phyloP scores from a whole-genome alignment of 2,797 vertebrate species.

The Gymnopithys bicolor region DNA sequence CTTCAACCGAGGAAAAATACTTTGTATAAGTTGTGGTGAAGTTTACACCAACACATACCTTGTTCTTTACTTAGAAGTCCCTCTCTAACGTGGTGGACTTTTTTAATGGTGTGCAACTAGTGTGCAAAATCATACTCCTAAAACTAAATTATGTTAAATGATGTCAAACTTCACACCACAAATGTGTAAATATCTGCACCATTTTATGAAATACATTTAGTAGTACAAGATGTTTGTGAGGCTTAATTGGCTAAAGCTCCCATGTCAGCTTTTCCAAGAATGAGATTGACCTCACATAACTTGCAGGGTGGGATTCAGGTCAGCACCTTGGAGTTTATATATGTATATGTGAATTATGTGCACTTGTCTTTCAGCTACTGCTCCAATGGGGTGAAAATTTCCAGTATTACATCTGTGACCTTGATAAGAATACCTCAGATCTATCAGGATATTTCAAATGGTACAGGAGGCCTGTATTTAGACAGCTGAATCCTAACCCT shows the following conservation, averaged over 20 bases:
- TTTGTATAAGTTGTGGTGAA: not conserved
- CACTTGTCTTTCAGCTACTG: not conserved
- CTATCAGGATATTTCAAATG: not conserved
- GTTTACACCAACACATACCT: not conserved
- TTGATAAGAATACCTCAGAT: not conserved
- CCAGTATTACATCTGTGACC: fast-evolving
- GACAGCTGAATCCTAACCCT: not conserved
- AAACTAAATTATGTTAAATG: not conserved
- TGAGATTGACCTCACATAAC: not conserved
- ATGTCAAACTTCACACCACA: not conserved
- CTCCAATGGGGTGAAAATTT: not conserved
- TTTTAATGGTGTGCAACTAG: not conserved
- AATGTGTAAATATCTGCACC: not conserved
- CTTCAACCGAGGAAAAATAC: not conserved
- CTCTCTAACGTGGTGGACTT: not conserved
- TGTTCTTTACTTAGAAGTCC: not conserved
- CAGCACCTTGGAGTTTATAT: not conserved
- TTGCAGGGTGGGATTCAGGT: not conserved
- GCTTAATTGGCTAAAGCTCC: not conserved
- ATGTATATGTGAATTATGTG: not conserved
- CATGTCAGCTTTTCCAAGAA: not conserved
- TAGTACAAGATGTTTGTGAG: not conserved
- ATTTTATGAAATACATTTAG: not conserved
- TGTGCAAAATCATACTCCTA: not conserved
- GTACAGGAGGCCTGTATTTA: not conserved